Base-by-base conservation (phyloP, 2,888 invertebrate genomes). In the Acanthoscelides obtectus region DNA sequence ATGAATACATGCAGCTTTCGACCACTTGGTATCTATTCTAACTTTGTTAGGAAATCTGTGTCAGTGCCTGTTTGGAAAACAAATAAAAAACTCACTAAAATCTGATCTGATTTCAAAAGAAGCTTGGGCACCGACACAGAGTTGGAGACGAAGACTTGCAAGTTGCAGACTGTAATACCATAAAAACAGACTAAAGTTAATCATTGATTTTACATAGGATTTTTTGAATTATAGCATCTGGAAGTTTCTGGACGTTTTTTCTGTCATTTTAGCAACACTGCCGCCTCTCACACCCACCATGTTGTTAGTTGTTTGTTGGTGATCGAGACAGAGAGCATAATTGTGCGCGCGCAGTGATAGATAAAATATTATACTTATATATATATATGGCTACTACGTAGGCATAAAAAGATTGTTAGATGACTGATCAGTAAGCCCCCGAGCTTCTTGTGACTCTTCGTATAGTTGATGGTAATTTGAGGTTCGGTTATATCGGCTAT, bases 321-420 rank as follows among this genome's bases (percentile, higher is more conserved):
- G 45, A 45, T 45, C n/a, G 45, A 45, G 3, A 45, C 45, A 45
- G 45, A 45, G 45, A 45, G 45, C 45, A 45, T 45, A 1, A 12
- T 45, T 17, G 45, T 45, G 45, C 45, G 45, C 45, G 45, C 45
- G 25, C 6, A 12, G 45, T 45, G 45, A 45, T 45, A n/a, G n/a
- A n/a, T n/a, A n/a, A n/a, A n/a, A n/a, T n/a, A n/a, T n/a, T 63
- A 66, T 66, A 66, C 22, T n/a, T 66, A 6, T 66, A 66, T 20
- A 66, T 66, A 20, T 66, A 66, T 66, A 66, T 66, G 66, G 6
- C 22, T 66, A 66, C 20, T 66, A 66, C 22, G 22, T 66, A 66
- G 66, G 20, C 22, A 66, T 19, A 20, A 17, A 63, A 66, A 21
- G 21, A 20, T 64, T 20, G 65, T 45, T 45, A 45, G 45, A 45